phyloP scores from a whole-genome alignment of 1,140 invertebrate species.

The Eumeta japonica region DNA sequence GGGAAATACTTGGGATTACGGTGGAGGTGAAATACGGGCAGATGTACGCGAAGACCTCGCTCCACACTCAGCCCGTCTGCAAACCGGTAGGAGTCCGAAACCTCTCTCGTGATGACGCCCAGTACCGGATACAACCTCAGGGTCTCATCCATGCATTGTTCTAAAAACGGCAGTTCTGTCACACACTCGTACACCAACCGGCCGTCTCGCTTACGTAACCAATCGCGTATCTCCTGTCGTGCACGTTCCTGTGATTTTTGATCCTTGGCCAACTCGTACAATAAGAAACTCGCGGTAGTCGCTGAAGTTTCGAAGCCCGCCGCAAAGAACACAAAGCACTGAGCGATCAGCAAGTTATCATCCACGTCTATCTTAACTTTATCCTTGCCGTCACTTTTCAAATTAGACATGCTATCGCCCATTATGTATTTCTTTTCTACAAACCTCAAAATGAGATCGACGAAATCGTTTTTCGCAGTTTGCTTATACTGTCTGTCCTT shows the following conservation, averaged over 20 bases:
- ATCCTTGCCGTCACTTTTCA: background rate
- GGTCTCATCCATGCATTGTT: constrained; percentile 33
- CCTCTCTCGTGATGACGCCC: constrained; percentile 22
- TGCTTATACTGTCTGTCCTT: background rate
- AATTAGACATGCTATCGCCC: background rate
- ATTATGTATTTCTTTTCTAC: background rate
- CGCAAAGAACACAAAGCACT: constrained; percentile 46
- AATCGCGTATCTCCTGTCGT: constrained; percentile 25
- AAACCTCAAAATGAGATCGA: background rate
- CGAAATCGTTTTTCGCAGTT: background rate
- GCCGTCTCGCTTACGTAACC: constrained; percentile 30
- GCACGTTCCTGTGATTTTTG: constrained; percentile 30
- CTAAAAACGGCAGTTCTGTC: constrained; percentile 51
- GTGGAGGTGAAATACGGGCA: constrained; percentile 43
- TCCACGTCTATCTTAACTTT: background rate
- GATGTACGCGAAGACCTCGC: constrained; percentile 24
- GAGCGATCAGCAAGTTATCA: constrained; percentile 21
- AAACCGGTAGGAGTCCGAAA: background rate
- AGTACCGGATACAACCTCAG: constrained; percentile 27
- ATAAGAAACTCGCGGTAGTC: constrained; percentile 19
- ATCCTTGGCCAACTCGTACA: constrained; percentile 35
- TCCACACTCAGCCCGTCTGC: background rate
- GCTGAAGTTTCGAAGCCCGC: constrained; percentile 35
- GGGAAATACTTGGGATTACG: constrained; percentile 55
- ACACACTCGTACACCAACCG: constrained; percentile 49